phyloP scores from a whole-genome alignment of 2,888 invertebrate genomes.

The Cheiracanthium punctorium region DNA sequence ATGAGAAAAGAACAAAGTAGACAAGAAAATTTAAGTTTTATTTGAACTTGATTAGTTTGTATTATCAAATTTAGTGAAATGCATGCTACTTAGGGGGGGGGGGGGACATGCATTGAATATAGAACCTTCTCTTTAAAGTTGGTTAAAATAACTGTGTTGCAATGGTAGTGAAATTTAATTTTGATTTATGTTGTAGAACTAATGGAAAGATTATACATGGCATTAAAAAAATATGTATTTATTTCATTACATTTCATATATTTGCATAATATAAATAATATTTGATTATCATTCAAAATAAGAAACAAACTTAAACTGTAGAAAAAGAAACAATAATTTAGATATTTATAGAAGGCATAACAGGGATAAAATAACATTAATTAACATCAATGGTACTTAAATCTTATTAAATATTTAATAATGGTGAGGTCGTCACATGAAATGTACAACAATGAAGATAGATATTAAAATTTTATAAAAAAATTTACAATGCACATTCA shows the following conservation, averaged over 20 bases:
- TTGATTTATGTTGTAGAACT: too few species aligned
- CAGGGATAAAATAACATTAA: constrained; percentile 8
- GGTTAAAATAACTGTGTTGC: too few species aligned
- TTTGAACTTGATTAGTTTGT: too few species aligned
- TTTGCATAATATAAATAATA: background rate
- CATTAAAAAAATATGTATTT: background rate
- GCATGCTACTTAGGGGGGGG: too few species aligned
- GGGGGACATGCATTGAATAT: too few species aligned
- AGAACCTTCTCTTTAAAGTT: too few species aligned
- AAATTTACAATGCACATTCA: too few species aligned
- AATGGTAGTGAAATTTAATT: too few species aligned
- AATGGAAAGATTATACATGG: too few species aligned
- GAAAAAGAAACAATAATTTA: constrained; percentile 14
- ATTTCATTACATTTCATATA: background rate
- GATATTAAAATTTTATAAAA: background rate
- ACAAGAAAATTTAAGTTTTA: too few species aligned
- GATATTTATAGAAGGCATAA: background rate
- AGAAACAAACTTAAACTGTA: background rate
- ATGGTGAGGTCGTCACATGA: background rate
- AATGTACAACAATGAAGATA: background rate
- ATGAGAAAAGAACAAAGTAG: too few species aligned
- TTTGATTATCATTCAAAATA: background rate
- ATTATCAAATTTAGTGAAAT: too few species aligned
- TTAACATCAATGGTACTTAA: background rate
- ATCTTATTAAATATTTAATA: background rate